Base-by-base conservation (phyloP, 2,113 vertebrate genomes). In the Saguinus imperator region DNA sequence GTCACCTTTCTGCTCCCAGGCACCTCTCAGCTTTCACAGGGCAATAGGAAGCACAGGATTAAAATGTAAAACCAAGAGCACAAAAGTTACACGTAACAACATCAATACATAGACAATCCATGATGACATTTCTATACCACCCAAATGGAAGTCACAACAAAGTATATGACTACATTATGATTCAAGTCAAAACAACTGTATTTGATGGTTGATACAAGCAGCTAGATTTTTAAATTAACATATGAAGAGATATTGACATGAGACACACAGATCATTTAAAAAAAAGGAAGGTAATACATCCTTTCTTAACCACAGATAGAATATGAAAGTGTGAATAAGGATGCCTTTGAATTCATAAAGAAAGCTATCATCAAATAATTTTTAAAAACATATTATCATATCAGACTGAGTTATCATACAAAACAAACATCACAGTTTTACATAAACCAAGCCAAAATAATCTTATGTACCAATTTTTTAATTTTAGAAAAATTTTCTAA, bases 21-120 rank as follows among this genome's bases (percentile, higher is more conserved):
- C n/a, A 93, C 88, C 92, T 96, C 93, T 95, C 96, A 93, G 96
- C 93, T 95, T 84, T 97, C 97, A 85, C 92, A 55, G 88, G 85
- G 82, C 93, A 97, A 97, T 10, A 96, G 96, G 94, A 97, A 97
- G 95, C 96, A 96, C 55, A 93, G 88, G 68, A 93, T 96, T 94
- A 94, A 96, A 97, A 95, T 91, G 92, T 6, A 97, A 97, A 97
- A 97, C 86, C 95, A 88, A 97, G 77, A 96, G 81, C 94, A 97
- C 40, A 97, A 87, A 96, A 81, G 70, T 97, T 97, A 98, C 85
- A 87, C 0, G 20, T 82, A 90, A 95, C 55, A 75, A 79, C 95
- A 81, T 85, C 89, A 89, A 82, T 16, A 95, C 27, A 94, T 4
- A 80, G 61, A 86, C 77, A 87, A 94, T 23, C 75, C 50, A 52